A percentile compares a stretch with the other conserved stretches of the same genome.
These are phyloP conservation scores for Agrenia bidenticulata DNA, from an alignment of 2,888 invertebrate species.

Conservation along the genomic window DNA sequence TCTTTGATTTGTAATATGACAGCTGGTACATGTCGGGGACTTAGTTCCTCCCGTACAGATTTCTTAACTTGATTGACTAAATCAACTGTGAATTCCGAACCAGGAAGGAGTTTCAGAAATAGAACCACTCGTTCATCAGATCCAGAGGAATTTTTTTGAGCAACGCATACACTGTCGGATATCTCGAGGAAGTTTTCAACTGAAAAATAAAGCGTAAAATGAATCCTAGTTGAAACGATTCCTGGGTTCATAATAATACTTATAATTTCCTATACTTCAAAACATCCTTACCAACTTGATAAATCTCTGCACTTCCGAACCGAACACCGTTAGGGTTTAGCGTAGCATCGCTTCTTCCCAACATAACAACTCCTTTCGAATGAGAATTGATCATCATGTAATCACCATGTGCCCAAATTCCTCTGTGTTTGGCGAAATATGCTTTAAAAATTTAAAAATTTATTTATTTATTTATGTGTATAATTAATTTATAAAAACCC, in stretches of 20 bases:
- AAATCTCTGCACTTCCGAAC: conserved; percentile 65
- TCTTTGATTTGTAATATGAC: conserved; percentile 55
- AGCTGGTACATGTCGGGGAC: conserved; percentile 61
- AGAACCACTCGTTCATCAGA: conserved; percentile 62
- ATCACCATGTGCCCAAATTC: conserved; percentile 64
- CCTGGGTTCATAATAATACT: background rate
- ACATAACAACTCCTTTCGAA: conserved; percentile 63
- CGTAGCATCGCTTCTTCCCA: conserved; percentile 63
- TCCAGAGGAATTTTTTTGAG: conserved; percentile 58
- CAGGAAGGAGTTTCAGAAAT: conserved; percentile 59
- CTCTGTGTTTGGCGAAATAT: conserved; percentile 59
- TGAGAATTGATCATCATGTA: conserved; percentile 58
- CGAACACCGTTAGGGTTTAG: conserved; percentile 63
- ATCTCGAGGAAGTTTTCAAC: conserved; percentile 61
- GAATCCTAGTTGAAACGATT: background rate
- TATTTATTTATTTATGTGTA: background rate
- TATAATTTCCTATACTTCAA: background rate
- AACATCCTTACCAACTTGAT: conserved; percentile 58
- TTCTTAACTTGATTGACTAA: conserved; percentile 57
- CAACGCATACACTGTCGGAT: conserved; percentile 61
- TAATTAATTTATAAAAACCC: background rate
- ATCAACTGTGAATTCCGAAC: conserved; percentile 55
- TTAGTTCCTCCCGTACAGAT: conserved; percentile 58
- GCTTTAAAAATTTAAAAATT: too few relatives aligned
- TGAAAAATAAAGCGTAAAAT: conserved; percentile 40